Conservation (phyloP, 2,797 vertebrate genomes). For the Meda fulgida region DNA sequence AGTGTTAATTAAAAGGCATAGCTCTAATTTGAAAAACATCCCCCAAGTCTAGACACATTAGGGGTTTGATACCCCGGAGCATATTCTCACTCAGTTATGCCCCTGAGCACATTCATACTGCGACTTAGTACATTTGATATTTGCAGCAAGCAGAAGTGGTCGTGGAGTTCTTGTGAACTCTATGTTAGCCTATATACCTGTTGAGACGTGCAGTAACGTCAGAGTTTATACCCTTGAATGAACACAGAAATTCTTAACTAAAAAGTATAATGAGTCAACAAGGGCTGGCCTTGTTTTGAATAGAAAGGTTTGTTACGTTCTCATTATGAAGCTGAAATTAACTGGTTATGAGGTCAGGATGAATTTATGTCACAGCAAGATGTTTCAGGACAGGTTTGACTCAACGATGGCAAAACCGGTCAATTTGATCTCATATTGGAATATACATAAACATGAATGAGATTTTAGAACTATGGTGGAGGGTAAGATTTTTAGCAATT, state of each 20-base stretch:
- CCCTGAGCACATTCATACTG: neutral
- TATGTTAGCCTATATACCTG: neutral
- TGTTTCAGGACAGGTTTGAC: neutral
- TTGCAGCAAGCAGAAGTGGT: neutral
- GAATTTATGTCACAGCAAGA: neutral
- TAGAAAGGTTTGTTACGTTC: neutral
- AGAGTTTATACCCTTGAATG: neutral
- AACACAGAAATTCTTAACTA: neutral
- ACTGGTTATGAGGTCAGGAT: neutral
- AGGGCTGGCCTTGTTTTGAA: neutral
- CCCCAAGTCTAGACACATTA: constrained; percentile 9
- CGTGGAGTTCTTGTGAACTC: neutral
- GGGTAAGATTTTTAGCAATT: neutral
- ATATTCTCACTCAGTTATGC: neutral
- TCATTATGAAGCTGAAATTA: neutral
- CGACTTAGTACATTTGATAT: constrained; percentile 19
- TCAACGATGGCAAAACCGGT: neutral
- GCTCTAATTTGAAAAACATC: constrained; percentile 1
- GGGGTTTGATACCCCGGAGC: neutral
- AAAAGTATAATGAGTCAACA: neutral
- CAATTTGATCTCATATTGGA: neutral
- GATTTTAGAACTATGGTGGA: neutral
- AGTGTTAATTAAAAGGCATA: neutral
- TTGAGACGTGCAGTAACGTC: neutral
- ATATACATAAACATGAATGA: neutral